Percentiles rank a stretch among this genome's conserved stretches.
phyloP scores from a whole-genome alignment of 2,888 invertebrate species.

The Andrena bucephala region DNA sequence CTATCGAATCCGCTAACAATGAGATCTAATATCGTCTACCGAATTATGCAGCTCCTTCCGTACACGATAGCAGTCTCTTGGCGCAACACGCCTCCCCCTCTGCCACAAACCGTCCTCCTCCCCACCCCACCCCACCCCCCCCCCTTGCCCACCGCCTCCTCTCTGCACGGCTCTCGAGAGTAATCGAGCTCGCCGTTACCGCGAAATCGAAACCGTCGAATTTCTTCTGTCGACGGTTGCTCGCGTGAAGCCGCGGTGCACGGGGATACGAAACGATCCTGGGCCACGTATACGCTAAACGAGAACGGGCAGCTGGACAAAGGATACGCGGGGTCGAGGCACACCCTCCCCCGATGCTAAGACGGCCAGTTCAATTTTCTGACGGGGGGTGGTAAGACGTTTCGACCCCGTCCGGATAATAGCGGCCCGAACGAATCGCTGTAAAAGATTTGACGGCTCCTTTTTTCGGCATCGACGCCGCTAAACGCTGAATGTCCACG shows the following conservation, averaged over 20 bases:
- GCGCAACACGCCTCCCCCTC: conserved; percentile 14
- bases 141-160: background rate
- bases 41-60: conserved; percentile 69
- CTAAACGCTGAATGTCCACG: background rate
- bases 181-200: conserved; percentile 65
- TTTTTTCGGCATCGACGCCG: background rate
- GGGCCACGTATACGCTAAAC: conserved; percentile 48
- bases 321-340: conserved; percentile 36
- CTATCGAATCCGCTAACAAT: conserved; percentile 71
- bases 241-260: conserved; percentile 37
- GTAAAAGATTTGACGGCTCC: conserved; percentile 45
- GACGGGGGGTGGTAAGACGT: conserved; percentile 1
- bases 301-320: conserved; percentile 55
- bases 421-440: conserved; percentile 18
- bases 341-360: background rate
- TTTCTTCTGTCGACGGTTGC: conserved; percentile 46
- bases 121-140: background rate
- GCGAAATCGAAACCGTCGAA: conserved; percentile 68
- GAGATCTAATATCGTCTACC: conserved; percentile 73
- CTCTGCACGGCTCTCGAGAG: conserved; percentile 44
- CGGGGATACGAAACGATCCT: conserved; percentile 17
- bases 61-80: conserved; percentile 18
- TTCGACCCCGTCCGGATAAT: conserved; percentile 40
- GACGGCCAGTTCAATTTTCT: conserved; percentile 47
- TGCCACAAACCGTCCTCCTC: background rate